phyloP scores from a whole-genome alignment of 2,888 invertebrate genomes.

The Seira musarum region DNA sequence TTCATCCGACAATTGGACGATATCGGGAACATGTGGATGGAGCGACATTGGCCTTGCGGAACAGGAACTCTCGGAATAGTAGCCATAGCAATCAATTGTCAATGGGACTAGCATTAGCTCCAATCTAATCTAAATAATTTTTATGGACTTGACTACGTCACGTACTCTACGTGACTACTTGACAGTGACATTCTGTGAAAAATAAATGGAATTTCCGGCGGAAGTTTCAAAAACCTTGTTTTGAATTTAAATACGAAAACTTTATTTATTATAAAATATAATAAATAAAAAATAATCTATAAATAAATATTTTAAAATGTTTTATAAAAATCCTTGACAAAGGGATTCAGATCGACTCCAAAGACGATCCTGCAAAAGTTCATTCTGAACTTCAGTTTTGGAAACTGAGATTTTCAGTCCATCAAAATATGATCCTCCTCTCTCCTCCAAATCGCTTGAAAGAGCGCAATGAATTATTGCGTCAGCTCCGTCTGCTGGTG shows the following conservation, averaged over 20 bases:
- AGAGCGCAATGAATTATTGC: slow-evolving; percentile 84
- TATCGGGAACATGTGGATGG: slow-evolving; percentile 41
- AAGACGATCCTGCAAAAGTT: slow-evolving; percentile 35
- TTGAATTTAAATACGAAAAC: too few relatives aligned
- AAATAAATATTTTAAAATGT: too few relatives aligned
- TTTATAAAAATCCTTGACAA: slow-evolving; percentile 36
- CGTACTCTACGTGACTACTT: too few relatives aligned
- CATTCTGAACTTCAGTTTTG: slow-evolving; percentile 59
- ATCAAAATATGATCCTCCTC: slow-evolving; percentile 85
- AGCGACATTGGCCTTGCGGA: slow-evolving; percentile 43
- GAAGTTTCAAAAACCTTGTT: too few relatives aligned
- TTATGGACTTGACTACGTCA: too few relatives aligned
- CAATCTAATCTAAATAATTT: too few relatives aligned
- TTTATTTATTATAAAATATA: too few relatives aligned
- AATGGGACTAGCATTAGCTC: too few relatives aligned
- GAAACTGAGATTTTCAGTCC: slow-evolving; percentile 77
- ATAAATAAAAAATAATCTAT: too few relatives aligned
- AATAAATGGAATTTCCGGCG: too few relatives aligned
- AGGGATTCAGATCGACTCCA: slow-evolving; percentile 53
- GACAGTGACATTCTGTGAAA: too few relatives aligned
- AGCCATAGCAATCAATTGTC: slow-evolving; percentile 45
- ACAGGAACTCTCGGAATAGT: too few relatives aligned
- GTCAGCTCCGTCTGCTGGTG: slow-evolving; percentile 84
- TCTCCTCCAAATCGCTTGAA: slow-evolving; percentile 80
- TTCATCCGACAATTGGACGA: slow-evolving; percentile 66